Conservation (phyloP, 2,113 vertebrate genomes). For the Petrocephalus microphthalmus region DNA sequence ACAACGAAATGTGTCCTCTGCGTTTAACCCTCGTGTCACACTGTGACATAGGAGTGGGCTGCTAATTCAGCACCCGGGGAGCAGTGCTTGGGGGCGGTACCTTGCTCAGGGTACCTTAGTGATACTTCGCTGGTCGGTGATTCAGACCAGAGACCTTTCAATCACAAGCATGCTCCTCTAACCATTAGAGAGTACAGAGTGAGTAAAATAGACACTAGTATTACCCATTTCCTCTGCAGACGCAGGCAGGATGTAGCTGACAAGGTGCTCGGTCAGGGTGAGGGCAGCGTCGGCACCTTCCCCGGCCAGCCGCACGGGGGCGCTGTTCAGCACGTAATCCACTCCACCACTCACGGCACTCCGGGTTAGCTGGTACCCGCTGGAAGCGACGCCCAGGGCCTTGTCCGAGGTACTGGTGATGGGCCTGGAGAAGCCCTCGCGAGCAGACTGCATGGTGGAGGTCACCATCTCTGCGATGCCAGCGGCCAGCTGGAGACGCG, state of each 20-base stretch:
- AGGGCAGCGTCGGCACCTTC: constrained; percentile 52
- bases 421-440: constrained; percentile 55
- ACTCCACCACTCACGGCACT: constrained; percentile 44
- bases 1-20: too few species aligned
- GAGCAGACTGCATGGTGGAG: constrained; percentile 52
- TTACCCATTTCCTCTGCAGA: constrained; percentile 54
- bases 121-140: too few species aligned
- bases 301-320: constrained; percentile 52
- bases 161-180: too few species aligned
- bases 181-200: not conserved
- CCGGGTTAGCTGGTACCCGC: constrained; percentile 50
- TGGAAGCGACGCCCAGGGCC: constrained; percentile 46
- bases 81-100: too few species aligned
- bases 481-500: constrained; percentile 52
- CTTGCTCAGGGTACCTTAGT: too few species aligned
- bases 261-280: constrained; percentile 58
- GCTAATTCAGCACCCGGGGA: too few species aligned
- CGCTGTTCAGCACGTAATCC: constrained; percentile 50
- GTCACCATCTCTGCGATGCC: constrained; percentile 63
- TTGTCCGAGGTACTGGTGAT: constrained; percentile 50
- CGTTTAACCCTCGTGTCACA: too few species aligned
- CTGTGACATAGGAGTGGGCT: too few species aligned
- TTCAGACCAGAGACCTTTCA: too few species aligned
- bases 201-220: not conserved
- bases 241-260: constrained; percentile 57